Percentiles rank a stretch among this genome's conserved stretches.
phyloP scores from a whole-genome alignment of 2,113 vertebrate genomes.

The Passer domesticus region DNA sequence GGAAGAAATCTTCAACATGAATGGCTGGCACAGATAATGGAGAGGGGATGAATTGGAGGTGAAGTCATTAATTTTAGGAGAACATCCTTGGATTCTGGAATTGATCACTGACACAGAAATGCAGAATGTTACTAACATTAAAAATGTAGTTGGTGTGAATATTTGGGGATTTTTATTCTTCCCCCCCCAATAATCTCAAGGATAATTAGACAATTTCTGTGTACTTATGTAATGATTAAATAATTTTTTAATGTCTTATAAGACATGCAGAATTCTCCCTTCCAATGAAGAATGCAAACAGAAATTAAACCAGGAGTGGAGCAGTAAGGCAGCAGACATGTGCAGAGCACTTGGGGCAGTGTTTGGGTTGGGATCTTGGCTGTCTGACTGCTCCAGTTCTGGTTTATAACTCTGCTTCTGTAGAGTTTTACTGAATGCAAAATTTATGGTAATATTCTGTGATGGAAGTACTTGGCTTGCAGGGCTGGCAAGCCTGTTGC shows the following conservation, averaged over 20 bases:
- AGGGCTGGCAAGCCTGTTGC: background rate
- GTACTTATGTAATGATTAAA: background rate
- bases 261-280: background rate
- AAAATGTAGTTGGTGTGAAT: rapidly evolving
- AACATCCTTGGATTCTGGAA: background rate
- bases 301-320: background rate
- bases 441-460: background rate
- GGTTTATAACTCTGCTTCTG: background rate
- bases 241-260: background rate
- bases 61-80: background rate
- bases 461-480: background rate
- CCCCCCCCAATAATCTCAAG: rapidly evolving
- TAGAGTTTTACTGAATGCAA: background rate
- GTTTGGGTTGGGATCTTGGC: background rate
- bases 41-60: background rate
- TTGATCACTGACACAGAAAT: background rate
- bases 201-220: background rate
- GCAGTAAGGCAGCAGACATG: background rate
- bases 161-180: background rate
- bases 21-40: background rate
- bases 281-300: background rate
- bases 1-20: background rate
- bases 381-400: background rate
- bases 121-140: background rate
- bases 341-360: background rate